Evolutionary conservation across 2,113 vertebrate genomes (phyloP), one percentile per base, ranked within the genome.

Genomic region (Heterotilapia buettikoferi): DNA sequence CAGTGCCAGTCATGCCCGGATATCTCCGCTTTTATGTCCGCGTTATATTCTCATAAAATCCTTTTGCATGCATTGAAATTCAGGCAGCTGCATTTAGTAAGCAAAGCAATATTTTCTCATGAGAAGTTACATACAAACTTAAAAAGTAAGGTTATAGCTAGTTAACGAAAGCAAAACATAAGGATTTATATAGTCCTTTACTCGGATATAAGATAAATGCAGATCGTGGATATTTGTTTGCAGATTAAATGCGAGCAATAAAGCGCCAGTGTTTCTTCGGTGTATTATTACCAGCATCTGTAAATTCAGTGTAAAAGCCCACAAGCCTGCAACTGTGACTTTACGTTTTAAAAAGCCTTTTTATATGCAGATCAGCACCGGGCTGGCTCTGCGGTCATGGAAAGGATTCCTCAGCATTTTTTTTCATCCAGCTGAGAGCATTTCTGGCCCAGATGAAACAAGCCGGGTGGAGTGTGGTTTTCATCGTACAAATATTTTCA

Each of bases 401-500:
- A 87, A 82, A 87, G 54, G 73, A 89, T 88, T 88, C 53, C 53
- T 89, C 80, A 83, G 84, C 82, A 84, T 87, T 86, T 94, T 92
- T 92, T 83, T 90, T 63, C 61, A 85, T 85, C 84, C 89, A 92
- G 89, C 87, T 93, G 89, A 89, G 86, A 73, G 86, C 57, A 89
- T 68, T 85, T 88, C 68, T 86, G 85, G 83, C 66, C 83, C 83
- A 56, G n/a, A 92, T 90, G 68, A 93, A 94, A 93, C 84, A 83
- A 61, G 45, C 80, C 53, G 84, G 68, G 84, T 82, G 90, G 92
- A 93, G 84, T 84, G 83, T 84, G 84, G 76, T 87, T 93, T 92
- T 93, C 89, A 92, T 94, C 86, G 82, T 85, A 92, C 79, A 94
- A 90, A 94, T 94, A 94, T 94, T 96, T 96, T 94, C 92, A 94